These are phyloP conservation scores for Synchiropus splendidus DNA, from an alignment of 2,113 vertebrate genomes.

Conservation along the genomic window DNA sequence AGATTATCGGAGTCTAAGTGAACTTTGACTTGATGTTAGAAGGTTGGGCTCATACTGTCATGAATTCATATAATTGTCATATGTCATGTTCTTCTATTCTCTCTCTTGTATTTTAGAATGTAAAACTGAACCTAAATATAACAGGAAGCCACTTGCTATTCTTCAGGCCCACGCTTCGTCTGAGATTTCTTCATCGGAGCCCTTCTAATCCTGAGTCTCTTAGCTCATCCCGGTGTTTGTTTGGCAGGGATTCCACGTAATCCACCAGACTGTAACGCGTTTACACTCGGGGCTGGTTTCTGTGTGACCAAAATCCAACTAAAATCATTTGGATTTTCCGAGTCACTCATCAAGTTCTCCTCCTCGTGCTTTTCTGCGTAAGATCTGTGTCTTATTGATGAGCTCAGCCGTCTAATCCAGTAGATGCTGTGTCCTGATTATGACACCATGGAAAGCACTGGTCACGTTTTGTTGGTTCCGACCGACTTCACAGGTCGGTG, in stretches of 20 bases:
- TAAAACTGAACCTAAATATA: too few species aligned
- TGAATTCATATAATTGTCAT: too few species aligned
- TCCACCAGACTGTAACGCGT: constrained; percentile 12
- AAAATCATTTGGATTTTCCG: too few species aligned
- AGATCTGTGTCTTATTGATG: too few species aligned
- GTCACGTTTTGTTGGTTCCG: constrained; percentile 7
- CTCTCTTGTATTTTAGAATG: too few species aligned
- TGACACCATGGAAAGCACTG: constrained; percentile 18
- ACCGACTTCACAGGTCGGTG: not conserved
- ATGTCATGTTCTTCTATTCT: too few species aligned
- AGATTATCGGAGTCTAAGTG: too few species aligned
- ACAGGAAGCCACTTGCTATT: not conserved
- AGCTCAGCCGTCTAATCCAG: not conserved
- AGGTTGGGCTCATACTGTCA: too few species aligned
- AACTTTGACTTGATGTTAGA: too few species aligned
- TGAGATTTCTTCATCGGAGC: constrained; percentile 16
- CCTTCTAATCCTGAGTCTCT: constrained; percentile 30
- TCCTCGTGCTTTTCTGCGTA: too few species aligned
- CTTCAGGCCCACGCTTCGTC: constrained; percentile 4
- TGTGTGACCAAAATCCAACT: not conserved
- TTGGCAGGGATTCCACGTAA: constrained; percentile 26
- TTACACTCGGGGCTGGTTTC: constrained; percentile 2
- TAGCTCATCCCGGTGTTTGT: constrained; percentile 24
- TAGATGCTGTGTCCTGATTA: not conserved
- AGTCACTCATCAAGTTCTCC: too few species aligned